phyloP scores from a whole-genome alignment of 2,113 vertebrate genomes.

The Dendropsophus ebraccatus region DNA sequence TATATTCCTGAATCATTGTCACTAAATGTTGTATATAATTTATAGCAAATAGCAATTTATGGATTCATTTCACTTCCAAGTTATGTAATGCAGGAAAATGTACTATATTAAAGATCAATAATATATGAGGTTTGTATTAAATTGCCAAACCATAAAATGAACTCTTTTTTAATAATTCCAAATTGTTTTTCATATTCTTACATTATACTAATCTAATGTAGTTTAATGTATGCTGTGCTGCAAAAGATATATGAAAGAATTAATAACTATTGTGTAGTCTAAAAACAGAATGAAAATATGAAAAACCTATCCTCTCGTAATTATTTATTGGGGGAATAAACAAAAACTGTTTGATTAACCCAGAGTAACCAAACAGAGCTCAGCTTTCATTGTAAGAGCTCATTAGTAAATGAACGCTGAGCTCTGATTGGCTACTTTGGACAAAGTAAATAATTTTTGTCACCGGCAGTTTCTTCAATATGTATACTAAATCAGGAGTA shows the following conservation, averaged over 20 bases:
- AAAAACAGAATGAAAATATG: too few species aligned
- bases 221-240: not conserved
- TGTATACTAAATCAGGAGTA: too few species aligned
- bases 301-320: too few species aligned
- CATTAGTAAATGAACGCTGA: too few species aligned
- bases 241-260: not conserved
- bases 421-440: too few species aligned
- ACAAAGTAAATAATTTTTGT: too few species aligned
- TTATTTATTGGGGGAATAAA: too few species aligned
- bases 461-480: too few species aligned
- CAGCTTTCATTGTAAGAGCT: too few species aligned
- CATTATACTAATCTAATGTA: not conserved
- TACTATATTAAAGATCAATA: slow-evolving; percentile 44
- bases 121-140: slow-evolving; percentile 38
- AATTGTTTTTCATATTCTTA: not conserved
- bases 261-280: not conserved
- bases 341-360: too few species aligned
- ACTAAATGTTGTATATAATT: not conserved
- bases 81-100: not conserved
- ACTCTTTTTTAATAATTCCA: not conserved
- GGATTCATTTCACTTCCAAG: not conserved
- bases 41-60: not conserved
- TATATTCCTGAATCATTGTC: not conserved
- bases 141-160: not conserved
- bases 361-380: too few species aligned